Evolutionary conservation across 2,888 invertebrate species (phyloP).

Genomic region (Pyrrhosoma nymphula): DNA sequence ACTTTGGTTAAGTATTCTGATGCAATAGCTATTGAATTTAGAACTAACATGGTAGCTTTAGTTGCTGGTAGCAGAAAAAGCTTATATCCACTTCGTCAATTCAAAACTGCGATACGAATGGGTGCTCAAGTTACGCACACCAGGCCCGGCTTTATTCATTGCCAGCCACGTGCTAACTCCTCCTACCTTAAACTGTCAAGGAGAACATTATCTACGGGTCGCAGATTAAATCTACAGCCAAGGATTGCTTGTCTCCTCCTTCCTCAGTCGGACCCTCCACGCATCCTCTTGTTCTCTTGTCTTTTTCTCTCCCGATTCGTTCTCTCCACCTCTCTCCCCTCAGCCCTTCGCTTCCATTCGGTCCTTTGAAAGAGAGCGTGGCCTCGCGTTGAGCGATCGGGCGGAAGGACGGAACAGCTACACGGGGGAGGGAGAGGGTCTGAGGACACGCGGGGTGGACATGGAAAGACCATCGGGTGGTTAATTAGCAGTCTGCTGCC

Average conservation of each 20-base stretch:
- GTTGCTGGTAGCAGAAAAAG: too few relatives aligned
- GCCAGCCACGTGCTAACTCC: neutral
- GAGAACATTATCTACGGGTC: neutral
- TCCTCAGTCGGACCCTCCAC: neutral
- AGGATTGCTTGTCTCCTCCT: neutral
- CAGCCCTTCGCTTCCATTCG: neutral
- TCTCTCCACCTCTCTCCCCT: neutral
- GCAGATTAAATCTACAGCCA: neutral
- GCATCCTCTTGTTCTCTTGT: neutral
- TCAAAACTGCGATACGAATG: neutral
- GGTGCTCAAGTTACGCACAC: neutral
- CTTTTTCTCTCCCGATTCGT: neutral
- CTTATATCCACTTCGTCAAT: too few relatives aligned
- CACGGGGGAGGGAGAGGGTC: neutral
- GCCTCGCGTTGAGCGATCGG: neutral
- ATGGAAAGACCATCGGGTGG: conserved; percentile 60
- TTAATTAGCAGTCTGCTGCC: conserved; percentile 48
- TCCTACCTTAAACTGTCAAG: neutral
- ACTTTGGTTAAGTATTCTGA: too few relatives aligned
- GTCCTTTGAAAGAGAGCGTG: neutral
- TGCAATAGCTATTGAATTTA: too few relatives aligned
- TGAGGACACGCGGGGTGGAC: conserved; percentile 26
- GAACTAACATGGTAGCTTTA: too few relatives aligned
- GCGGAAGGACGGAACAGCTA: neutral
- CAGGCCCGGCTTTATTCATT: neutral